Evolutionary conservation across 1,140 invertebrate genomes (phyloP).

Genomic region (Drosophila pectinifera): DNA sequence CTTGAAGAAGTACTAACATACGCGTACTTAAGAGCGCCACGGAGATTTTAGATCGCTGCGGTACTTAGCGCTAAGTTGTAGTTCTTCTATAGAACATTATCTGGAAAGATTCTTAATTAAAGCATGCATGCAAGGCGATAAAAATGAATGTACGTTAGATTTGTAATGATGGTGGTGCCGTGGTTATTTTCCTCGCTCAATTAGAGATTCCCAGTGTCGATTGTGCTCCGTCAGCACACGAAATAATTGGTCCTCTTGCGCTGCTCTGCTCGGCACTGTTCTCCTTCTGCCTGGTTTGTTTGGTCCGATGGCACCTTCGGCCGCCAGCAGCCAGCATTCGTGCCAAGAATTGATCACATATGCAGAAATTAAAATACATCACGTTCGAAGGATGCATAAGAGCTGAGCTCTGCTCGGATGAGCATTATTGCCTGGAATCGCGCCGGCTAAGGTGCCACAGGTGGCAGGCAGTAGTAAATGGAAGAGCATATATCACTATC

Average conservation of each 20-base stretch:
- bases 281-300: constrained; percentile 5
- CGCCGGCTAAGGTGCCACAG: constrained; percentile 14
- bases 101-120: constrained; percentile 59
- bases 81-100: constrained; percentile 43
- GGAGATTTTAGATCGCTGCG: constrained; percentile 42
- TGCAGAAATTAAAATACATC: constrained; percentile 54
- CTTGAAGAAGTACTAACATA: constrained; percentile 10
- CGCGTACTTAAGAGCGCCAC: constrained; percentile 22
- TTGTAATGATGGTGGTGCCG: constrained; percentile 54
- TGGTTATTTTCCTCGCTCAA: constrained; percentile 51
- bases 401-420: constrained; percentile 16
- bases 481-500: constrained; percentile 19
- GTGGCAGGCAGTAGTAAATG: constrained; percentile 15
- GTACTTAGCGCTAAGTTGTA: constrained; percentile 40
- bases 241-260: constrained; percentile 54
- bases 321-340: constrained; percentile 32
- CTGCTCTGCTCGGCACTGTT: constrained; percentile 7
- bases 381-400: constrained; percentile 46
- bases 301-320: constrained; percentile 7
- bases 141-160: constrained; percentile 64
- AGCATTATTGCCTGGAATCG: constrained; percentile 31
- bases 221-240: constrained; percentile 57
- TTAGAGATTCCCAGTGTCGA: constrained; percentile 56
- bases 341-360: constrained; percentile 57
- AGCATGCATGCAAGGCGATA: constrained; percentile 59